Percentiles rank a stretch among this genome's conserved stretches.
Evolutionary conservation across 2,797 vertebrate genomes (phyloP).

Genomic region (Cottoperca gobio): DNA sequence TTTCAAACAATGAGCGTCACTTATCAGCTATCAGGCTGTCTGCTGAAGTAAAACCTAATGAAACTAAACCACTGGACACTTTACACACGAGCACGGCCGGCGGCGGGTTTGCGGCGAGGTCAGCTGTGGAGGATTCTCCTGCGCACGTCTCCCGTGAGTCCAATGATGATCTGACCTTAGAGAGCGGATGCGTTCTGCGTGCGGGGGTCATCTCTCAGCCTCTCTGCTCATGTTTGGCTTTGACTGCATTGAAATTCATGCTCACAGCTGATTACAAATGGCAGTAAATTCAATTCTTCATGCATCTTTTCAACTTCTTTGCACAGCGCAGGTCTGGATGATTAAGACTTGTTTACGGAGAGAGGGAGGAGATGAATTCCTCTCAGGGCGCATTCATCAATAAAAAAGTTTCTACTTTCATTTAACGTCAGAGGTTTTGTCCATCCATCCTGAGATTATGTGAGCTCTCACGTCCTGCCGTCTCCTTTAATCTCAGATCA

Average conservation of each 20-base stretch:
- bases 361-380: background rate
- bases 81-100: too few relatives aligned
- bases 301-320: background rate
- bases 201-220: background rate
- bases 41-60: background rate
- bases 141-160: background rate
- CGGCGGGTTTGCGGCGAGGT: background rate
- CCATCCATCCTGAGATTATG: background rate
- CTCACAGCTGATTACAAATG: slow-evolving; percentile 5
- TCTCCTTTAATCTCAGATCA: background rate
- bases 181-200: background rate
- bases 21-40: background rate
- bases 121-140: too few relatives aligned
- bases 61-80: too few relatives aligned
- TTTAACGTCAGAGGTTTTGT: background rate
- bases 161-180: background rate
- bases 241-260: slow-evolving; percentile 15
- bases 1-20: background rate
- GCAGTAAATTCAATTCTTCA: background rate
- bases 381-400: background rate
- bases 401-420: background rate
- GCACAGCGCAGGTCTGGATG: background rate
- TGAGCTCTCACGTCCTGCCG: background rate
- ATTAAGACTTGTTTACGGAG: background rate
- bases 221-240: slow-evolving; percentile 6